Base-by-base conservation (phyloP, 2,113 vertebrate species). In the Leptocoma aspasia region DNA sequence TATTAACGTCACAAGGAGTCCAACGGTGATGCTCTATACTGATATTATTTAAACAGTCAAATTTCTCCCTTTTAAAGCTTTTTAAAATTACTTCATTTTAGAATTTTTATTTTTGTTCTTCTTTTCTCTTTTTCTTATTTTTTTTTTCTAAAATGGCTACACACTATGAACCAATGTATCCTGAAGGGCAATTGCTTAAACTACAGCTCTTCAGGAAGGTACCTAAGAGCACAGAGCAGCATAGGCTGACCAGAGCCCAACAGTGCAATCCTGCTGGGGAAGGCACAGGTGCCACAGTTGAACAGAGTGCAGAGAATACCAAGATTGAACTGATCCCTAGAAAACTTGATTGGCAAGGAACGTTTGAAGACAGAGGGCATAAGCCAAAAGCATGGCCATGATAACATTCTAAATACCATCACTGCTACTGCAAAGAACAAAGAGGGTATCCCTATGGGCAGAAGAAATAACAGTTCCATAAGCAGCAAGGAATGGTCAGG, bases 361-460 rank as follows among this genome's bases (percentile, higher is more conserved):
- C 57, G 19, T 19, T 6, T 41, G 44, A 85, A 86, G 66, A 31
- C 20, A 75, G 28, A 73, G 24, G 9, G 20, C 61, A 23, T 39
- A 82, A 54, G 7, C 23, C 22, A 66, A 35, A 81, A 78, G 18
- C n/a, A 23, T 12, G 21, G 49, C 16, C 2, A 2, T 24, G 24
- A 13, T 26, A 90, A 75, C 31, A 54, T 13, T 26, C 31, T 61
- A 80, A 42, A 56, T 26, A 59, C 3, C 42, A 79, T 21, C 22
- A 79, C 20, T 66, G 53, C 52, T 68, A 23, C 28, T n/a, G 31
- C 20, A 63, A 79, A 71, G 49, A 71, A 13, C 8, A 68, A 56
- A 73, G 31, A 13, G 14, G 27, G 5, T 14, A n/a, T 44, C 5
- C 2, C 30, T 30, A n/a, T 0, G 1, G 61, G 6, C 17, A 91